A percentile compares a stretch with the other conserved stretches of the same genome.
Conservation (phyloP, 1,140 invertebrate species). For the Hyposmocoma kahamanoa region DNA sequence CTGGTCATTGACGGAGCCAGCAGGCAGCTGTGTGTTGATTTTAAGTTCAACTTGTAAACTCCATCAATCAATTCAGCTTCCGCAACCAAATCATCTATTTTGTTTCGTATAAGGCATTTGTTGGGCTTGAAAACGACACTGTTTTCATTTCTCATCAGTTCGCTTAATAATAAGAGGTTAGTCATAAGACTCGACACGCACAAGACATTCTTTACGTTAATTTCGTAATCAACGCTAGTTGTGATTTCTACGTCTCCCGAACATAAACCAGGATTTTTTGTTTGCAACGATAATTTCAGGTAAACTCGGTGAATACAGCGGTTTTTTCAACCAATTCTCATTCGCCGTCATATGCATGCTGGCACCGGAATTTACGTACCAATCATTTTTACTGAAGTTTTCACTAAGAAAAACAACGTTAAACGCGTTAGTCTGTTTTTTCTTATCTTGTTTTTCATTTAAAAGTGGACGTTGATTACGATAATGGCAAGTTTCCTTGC, state of each 20-base stretch:
- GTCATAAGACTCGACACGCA: conserved; percentile 20
- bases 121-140: not conserved
- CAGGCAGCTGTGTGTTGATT: not conserved
- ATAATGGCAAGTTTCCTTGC: conserved; percentile 10
- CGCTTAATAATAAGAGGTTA: conserved; percentile 33
- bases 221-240: conserved; percentile 13
- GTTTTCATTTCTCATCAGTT: conserved; percentile 25
- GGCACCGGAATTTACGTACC: conserved; percentile 27
- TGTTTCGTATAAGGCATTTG: not conserved
- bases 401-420: conserved; percentile 6
- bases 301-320: conserved; percentile 5
- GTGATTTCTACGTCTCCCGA: conserved; percentile 20
- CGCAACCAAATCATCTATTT: not conserved
- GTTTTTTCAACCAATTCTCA: conserved; percentile 9
- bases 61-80: not conserved
- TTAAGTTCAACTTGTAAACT: not conserved
- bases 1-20: not conserved
- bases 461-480: conserved; percentile 13
- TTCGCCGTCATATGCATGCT: conserved; percentile 20
- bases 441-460: conserved; percentile 12
- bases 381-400: conserved; percentile 12
- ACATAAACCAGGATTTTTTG: conserved; percentile 22
- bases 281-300: conserved; percentile 26
- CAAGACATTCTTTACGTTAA: conserved; percentile 19
- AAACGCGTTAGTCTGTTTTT: conserved; percentile 3